Conservation (phyloP, 1,140 invertebrate species). For the Cotesia chilonis region DNA sequence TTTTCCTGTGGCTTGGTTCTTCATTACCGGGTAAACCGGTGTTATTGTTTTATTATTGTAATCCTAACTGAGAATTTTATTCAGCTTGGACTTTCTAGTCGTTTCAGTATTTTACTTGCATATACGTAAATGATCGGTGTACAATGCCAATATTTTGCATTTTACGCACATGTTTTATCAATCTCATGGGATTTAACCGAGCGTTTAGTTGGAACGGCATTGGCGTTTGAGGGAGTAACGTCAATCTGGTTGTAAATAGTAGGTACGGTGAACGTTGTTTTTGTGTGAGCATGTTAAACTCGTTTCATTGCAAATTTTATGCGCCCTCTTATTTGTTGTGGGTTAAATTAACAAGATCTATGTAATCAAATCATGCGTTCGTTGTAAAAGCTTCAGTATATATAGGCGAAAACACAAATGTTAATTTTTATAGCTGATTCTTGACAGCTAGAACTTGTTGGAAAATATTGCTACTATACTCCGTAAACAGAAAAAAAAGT, state of each 20-base stretch:
- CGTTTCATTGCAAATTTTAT: neutral
- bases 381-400: neutral
- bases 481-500: no score
- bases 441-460: no score
- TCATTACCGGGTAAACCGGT: neutral
- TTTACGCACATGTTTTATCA: neutral
- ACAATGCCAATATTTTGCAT: neutral
- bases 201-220: neutral
- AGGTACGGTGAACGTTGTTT: neutral
- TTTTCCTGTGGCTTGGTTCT: no score
- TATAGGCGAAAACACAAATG: neutral
- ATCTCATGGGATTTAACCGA: slow-evolving; percentile 9
- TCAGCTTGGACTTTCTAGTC: neutral
- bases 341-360: neutral
- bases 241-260: slow-evolving; percentile 3
- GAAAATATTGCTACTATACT: no score
- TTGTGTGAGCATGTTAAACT: neutral
- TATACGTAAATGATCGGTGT: neutral
- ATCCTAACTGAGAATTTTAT: neutral
- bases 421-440: no score
- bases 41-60: neutral
- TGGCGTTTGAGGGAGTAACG: slow-evolving; percentile 7
- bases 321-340: neutral
- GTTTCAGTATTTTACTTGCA: neutral
- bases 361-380: neutral